Evolutionary conservation across 2,888 invertebrate species (phyloP).

Genomic region (Zygothrica quintamaculata): DNA sequence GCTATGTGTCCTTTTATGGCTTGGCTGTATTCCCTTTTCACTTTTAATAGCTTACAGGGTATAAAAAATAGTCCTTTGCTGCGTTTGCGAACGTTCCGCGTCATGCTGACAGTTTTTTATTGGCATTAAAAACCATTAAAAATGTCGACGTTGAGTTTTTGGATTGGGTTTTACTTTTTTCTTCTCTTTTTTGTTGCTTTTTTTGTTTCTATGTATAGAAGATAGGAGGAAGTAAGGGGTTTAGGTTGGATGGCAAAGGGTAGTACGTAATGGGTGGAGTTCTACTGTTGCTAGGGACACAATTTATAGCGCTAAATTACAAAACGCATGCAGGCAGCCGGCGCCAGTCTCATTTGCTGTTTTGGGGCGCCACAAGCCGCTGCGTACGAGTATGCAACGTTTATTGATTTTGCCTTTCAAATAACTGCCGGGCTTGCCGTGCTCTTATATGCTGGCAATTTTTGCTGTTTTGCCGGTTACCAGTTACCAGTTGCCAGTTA

Average conservation of each 20-base stretch:
- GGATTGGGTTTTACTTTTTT: conserved; percentile 9
- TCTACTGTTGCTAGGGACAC: conserved; percentile 45
- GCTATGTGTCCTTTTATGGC: no score
- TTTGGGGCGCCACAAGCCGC: conserved; percentile 19
- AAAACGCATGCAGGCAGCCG: conserved; percentile 69
- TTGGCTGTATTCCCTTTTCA: no score
- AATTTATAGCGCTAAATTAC: conserved; percentile 79
- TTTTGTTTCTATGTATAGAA: no score
- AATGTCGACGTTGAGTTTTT: conserved; percentile 58
- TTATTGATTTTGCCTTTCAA: conserved; percentile 71
- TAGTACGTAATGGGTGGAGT: conserved; percentile 8
- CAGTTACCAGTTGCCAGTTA: no score
- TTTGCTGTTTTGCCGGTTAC: no score
- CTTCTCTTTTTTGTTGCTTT: no score
- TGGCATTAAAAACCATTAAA: conserved; percentile 81
- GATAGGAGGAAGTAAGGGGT: no score
- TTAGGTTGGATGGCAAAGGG: no score
- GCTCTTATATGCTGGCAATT: no score
- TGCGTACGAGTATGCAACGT: conserved; percentile 48
- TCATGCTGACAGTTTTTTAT: conserved; percentile 82
- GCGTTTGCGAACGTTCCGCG: conserved; percentile 74
- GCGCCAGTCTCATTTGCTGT: conserved; percentile 59
- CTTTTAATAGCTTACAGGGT: conserved; percentile 32
- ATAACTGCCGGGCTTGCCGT: conserved; percentile 3
- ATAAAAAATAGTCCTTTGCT: conserved; percentile 37